These are phyloP conservation scores for Lethrus apterus DNA, from an alignment of 1,140 invertebrate genomes.

Conservation along the genomic window DNA sequence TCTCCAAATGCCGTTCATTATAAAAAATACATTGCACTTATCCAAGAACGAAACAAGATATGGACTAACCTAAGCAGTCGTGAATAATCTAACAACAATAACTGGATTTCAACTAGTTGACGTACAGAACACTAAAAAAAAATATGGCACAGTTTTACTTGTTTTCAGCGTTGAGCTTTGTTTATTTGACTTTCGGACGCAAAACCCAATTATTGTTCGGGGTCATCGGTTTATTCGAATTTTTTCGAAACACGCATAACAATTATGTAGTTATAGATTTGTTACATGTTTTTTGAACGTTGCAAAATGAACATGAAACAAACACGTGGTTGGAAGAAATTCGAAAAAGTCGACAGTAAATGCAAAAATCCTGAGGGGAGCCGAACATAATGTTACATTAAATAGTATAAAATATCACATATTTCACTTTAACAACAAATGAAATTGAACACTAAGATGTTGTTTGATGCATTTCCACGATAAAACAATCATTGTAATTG, in stretches of 20 bases:
- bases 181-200: too few species aligned
- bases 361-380: constrained; percentile 36
- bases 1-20: too few species aligned
- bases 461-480: constrained; percentile 10
- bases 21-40: constrained; percentile 43
- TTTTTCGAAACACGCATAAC: too few species aligned
- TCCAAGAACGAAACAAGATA: constrained; percentile 31
- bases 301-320: too few species aligned
- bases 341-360: constrained; percentile 21
- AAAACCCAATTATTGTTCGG: too few species aligned
- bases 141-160: constrained; percentile 7
- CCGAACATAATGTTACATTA: constrained; percentile 34
- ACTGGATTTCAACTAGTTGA: constrained; percentile 12
- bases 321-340: too few species aligned
- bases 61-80: constrained; percentile 38
- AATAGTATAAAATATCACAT: constrained; percentile 43
- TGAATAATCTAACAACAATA: constrained; percentile 16
- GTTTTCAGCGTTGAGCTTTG: background rate
- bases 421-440: constrained; percentile 35
- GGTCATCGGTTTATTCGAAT: too few species aligned
- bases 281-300: too few species aligned
- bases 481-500: constrained; percentile 17
- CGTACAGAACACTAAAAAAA: background rate
- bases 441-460: constrained; percentile 32
- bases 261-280: too few species aligned